Base-by-base conservation (phyloP, 2,888 invertebrate genomes). In the Trichacis sp. region DNA sequence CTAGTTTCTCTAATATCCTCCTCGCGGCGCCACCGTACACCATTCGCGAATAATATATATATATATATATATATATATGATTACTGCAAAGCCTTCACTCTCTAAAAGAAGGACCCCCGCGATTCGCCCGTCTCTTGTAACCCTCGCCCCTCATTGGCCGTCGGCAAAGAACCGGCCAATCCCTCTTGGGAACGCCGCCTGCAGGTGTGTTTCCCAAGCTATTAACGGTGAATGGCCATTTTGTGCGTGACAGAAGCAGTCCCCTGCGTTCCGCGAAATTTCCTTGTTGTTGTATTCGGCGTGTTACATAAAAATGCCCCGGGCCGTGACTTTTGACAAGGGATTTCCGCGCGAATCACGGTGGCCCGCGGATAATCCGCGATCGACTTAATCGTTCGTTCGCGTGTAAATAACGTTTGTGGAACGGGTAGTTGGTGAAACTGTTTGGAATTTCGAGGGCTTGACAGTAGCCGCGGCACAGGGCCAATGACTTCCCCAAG, bases 191-290 rank as follows among this genome's bases (percentile, higher is more conserved):
- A 54, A 56, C 68, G 68, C 58, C 58, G 52, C 50, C 64, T 62
- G 33, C 15, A 38, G 64, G 20, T 38, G 9, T 40, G 52, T 19
- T 17, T 24, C 36, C 29, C 48, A 62, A 52, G 62, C 62, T 53
- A 30, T 54, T 60, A 68, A 68, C 68, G 68, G 68, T 64, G 64
- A 65, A 68, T 65, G 20, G 68, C 68, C 68, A 68, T 68, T 68
- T 68, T 68, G 68, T 68, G 62, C 56, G 64, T 68, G 68, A 68
- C 68, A 68, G 68, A 62, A 62, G 64, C 36, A 47, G 50, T 47
- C 43, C 45, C 53, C 43, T 53, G 56, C 57, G 63, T 60, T 54
- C 47, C 43, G 47, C 45, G n/a, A 6, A 11, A 42, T n/a, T 33
- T 2, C 11, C 14, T 38, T 9, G 9, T 17, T 33, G 52, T 33